Percentiles rank a stretch among this genome's conserved stretches.
Conservation (phyloP, 1,140 invertebrate species). For the Dysdera silvatica region DNA sequence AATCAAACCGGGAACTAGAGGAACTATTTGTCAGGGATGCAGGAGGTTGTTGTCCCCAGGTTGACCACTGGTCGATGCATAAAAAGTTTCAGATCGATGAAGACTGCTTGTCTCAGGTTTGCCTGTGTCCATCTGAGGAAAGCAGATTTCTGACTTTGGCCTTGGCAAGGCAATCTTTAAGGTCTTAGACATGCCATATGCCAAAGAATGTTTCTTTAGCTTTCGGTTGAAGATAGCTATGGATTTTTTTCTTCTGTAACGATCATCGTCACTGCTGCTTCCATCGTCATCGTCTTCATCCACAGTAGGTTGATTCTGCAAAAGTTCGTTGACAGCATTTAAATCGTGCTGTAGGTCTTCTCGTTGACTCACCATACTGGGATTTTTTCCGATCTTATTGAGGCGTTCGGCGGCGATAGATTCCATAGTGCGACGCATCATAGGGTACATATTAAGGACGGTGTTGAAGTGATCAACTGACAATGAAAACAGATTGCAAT, state of each 20-base stretch:
- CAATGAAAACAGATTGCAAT: constrained; percentile 95
- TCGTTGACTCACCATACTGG: constrained; percentile 83
- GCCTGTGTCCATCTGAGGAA: constrained; percentile 21
- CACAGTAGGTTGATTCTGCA: constrained; percentile 24
- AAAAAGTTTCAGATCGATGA: constrained; percentile 29
- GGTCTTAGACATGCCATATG: constrained; percentile 29
- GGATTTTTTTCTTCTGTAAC: background rate
- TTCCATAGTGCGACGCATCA: constrained; percentile 97
- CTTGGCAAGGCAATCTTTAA: constrained; percentile 21
- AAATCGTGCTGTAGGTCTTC: constrained; percentile 46
- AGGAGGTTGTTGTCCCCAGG: constrained; percentile 34
- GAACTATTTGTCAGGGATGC: constrained; percentile 11
- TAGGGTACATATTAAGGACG: constrained; percentile 91
- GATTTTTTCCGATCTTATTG: constrained; percentile 97
- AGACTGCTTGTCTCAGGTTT: background rate
- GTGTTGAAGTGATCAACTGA: constrained; percentile 91
- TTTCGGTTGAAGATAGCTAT: background rate
- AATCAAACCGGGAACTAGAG: constrained; percentile 5
- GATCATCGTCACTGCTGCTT: background rate
- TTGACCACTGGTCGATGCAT: constrained; percentile 26
- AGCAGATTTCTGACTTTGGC: constrained; percentile 33
- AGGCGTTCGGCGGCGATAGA: constrained; percentile 94
- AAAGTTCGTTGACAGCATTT: constrained; percentile 30
- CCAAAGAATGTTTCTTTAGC: constrained; percentile 28
- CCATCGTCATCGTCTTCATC: constrained; percentile 20